Base-by-base conservation (phyloP, 1,140 invertebrate species). In the Pseudobourletiella spinata region DNA sequence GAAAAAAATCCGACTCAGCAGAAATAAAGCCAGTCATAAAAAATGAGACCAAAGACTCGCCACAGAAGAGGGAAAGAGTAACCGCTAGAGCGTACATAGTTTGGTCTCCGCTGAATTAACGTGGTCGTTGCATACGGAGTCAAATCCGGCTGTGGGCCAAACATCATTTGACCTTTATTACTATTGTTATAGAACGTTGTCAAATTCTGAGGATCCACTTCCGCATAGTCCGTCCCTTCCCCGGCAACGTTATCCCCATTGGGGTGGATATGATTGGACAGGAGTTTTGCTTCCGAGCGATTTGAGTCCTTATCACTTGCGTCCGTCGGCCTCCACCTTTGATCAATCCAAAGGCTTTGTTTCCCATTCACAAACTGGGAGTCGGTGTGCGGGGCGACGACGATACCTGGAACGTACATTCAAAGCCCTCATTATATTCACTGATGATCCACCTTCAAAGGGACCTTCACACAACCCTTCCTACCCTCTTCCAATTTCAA, bases 111-210 rank as follows among this genome's bases (percentile, higher is more conserved):
- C 29, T 64, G 63, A 56, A 82, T 80, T 16, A 87, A 74, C 44
- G 87, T 89, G 1, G 88, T 90, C 0, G 88, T 91, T 1, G 88
- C 88, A 72, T 91, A 91, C 0, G 88, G 88, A 4, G 86, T 86
- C 63, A 83, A 83, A 64, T 84, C 83, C 16, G 65, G 60, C 51
- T 70, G 67, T 28, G 59, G 63, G 14, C 52, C 52, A 28, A 55
- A 24, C 25, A 55, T 29, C 32, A 55, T 55, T 55, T 55, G 52
- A 50, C 59, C 63, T 61, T 66, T 66, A 71, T 82, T 80, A 32
- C 77, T 79, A 16, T 77, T 83, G 63, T 87, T 88, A 74, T 90
- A 89, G 71, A 90, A 91, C 0, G 87, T 89, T 14, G 85, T 87
- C 61, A 90, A 71, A 70, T 79, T 84, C 42, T 82, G 76, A 8